Base-by-base conservation (phyloP, 1,140 invertebrate species). In the Melitaea cinxia region DNA sequence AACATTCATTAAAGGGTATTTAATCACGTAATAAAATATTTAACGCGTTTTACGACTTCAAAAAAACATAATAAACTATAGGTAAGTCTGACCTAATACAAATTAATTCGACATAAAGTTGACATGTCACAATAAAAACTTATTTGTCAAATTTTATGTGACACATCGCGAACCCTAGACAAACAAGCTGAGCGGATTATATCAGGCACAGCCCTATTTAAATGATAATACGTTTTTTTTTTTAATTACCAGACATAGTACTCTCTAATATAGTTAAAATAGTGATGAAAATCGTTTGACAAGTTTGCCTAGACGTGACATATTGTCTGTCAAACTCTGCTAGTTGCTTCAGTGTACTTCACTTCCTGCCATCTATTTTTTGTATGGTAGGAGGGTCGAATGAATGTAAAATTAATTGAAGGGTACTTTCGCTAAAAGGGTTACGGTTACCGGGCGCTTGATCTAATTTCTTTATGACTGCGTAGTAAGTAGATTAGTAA, bases 381-480 rank as follows among this genome's bases (percentile, higher is more conserved):
- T 81, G 55, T 60, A 64, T 68, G 37, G 37, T 14, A 42, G 17
- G 74, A 80, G 82, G 78, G 82, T 82, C 72, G 74, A 68, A 82
- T 84, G 80, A 87, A 89, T 87, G 80, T 80, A 76, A 82, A 86
- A 87, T 87, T 89, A 87, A 85, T 85, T 84, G 79, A 78, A 82
- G 86, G 83, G 80, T 72, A 68, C 76, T 82, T 64, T 60, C 49
- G 58, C 14, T 63, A 54, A 78, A 85, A 83, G 82, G 83, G 81
- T 81, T 81, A 73, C 33, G 50, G 70, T 72, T 65, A 70, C 77
- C 77, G 67, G 77, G 76, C 66, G 75, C 70, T 73, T 75, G 73
- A 82, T 85, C 77, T 78, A 81, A 79, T 84, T 83, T 80, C 75
- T 79, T 70, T 72, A 68, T 59, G 71, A 54, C 33, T 53, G 9